phyloP scores from a whole-genome alignment of 2,888 invertebrate genomes.

The Furcula furcula region DNA sequence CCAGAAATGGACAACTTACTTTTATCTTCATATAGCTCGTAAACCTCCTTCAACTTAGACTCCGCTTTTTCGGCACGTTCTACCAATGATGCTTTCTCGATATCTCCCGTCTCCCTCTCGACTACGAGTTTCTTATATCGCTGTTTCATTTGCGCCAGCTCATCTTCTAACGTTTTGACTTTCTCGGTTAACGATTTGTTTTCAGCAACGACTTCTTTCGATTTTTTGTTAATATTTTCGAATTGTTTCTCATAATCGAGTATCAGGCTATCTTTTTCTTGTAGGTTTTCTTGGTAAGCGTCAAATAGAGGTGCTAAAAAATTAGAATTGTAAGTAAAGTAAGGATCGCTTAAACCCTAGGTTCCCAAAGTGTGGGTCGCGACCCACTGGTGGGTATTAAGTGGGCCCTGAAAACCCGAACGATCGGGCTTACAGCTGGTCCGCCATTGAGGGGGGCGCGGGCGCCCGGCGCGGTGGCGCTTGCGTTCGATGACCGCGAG shows the following conservation, averaged over 20 bases:
- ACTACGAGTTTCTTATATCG: conserved; percentile 61
- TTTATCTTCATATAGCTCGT: conserved; percentile 88
- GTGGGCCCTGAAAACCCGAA: too few relatives aligned
- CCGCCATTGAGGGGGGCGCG: too few relatives aligned
- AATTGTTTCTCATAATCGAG: conserved; percentile 86
- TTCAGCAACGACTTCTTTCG: conserved; percentile 86
- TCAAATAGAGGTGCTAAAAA: conserved; percentile 85
- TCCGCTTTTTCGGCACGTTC: conserved; percentile 87
- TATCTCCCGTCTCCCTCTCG: conserved; percentile 70
- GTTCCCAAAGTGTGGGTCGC: too few relatives aligned
- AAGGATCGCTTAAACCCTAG: too few relatives aligned
- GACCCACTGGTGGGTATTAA: too few relatives aligned
- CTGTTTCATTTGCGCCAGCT: conserved; percentile 60
- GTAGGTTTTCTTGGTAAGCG: conserved; percentile 89
- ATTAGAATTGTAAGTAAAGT: too few relatives aligned
- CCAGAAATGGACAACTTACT: conserved; percentile 59
- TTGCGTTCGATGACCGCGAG: too few relatives aligned
- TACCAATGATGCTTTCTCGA: conserved; percentile 72
- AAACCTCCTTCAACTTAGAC: conserved; percentile 87
- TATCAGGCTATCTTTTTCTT: conserved; percentile 88
- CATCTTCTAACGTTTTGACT: conserved; percentile 51
- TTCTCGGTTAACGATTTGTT: conserved; percentile 83
- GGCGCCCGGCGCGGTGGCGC: too few relatives aligned
- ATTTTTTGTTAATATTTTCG: conserved; percentile 85
- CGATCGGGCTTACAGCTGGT: too few relatives aligned